Evolutionary conservation across 2,888 invertebrate species (phyloP), one percentile per base, ranked within the genome.

Genomic region (Platerodrilus igneus): DNA sequence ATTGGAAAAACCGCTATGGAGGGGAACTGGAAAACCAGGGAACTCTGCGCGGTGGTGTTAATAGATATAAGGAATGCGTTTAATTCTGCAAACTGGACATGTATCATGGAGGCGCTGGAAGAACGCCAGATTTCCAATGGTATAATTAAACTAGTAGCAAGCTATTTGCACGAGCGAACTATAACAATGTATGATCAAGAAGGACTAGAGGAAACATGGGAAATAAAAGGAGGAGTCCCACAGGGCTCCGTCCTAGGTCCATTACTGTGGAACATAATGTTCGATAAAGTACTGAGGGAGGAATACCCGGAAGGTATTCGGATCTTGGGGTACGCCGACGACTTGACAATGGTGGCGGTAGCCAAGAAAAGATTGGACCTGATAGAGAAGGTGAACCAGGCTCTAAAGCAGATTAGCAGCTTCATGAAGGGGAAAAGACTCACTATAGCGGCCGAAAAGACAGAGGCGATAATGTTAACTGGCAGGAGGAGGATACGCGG

Each of bases 311-410:
- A 47, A 25, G 47, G 50, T 8, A 43, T 40, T 10, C 41, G 48
- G 28, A 50, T 43, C 3, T 41, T 40, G 3, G 34, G 29, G 11
- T 35, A 45, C 0, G 48, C 46, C 15, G 48, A 48, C 3, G 45
- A 45, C 32, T 31, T 51, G 2, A 51, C 45, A 45, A 52, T 51
- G 28, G 29, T 45, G n/a, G 23, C 39, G 4, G 50, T 52, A 20
- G 45, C 47, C 18, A 43, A 45, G 2, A n/a, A n/a, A 7, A n/a
- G n/a, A 7, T 7, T 7, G n/a, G 20, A 20, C 7, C 7, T 20
- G n/a, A n/a, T 20, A 7, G 20, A 20, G 20, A 20, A n/a, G 20
- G 20, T n/a, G 20, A 20, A n/a, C 20, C 20, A 20, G n/a, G 20
- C 20, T n/a, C 20, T 20, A n/a, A n/a, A n/a, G n/a, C 7, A 20